Percentiles rank a stretch among this genome's conserved stretches.
These are phyloP conservation scores for Rhombomys opimus DNA, from an alignment of 2,113 vertebrate genomes.

Conservation along the genomic window DNA sequence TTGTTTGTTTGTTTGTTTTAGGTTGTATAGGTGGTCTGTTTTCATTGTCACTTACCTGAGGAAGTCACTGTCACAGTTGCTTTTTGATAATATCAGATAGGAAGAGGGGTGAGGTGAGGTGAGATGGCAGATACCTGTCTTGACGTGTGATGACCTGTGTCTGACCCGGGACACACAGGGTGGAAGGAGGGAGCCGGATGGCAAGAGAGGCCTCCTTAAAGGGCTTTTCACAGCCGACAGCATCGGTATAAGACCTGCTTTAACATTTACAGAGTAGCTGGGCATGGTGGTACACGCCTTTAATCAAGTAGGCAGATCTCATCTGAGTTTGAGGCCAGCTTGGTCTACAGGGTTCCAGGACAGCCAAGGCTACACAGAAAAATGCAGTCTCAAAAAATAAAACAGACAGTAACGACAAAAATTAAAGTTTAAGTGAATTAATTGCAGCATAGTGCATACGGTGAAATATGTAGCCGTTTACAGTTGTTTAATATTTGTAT, in stretches of 20 bases:
- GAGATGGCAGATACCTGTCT: neutral
- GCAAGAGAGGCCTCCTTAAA: neutral
- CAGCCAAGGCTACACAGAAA: too few species aligned
- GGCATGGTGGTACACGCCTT: neutral
- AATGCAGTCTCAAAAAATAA: too few species aligned
- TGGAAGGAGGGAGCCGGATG: neutral
- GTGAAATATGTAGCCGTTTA: slow-evolving; percentile 2
- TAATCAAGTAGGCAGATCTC: neutral
- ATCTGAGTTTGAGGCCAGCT: neutral
- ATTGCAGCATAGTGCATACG: neutral
- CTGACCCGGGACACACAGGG: neutral
- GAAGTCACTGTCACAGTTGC: neutral
- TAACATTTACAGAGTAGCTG: neutral
- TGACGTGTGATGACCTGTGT: neutral
- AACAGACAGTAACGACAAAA: too few species aligned
- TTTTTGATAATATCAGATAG: neutral
- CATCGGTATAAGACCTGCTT: neutral
- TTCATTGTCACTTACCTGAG: neutral
- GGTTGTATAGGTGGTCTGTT: neutral
- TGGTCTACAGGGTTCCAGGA: too few species aligned
- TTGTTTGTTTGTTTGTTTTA: neutral
- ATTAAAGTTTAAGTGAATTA: neutral
- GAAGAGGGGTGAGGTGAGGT: neutral
- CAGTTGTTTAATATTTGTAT: neutral
- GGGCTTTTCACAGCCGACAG: neutral